These are phyloP conservation scores for Cryptomyrus ogoouensis DNA, from an alignment of 2,113 vertebrate species.

Conservation along the genomic window DNA sequence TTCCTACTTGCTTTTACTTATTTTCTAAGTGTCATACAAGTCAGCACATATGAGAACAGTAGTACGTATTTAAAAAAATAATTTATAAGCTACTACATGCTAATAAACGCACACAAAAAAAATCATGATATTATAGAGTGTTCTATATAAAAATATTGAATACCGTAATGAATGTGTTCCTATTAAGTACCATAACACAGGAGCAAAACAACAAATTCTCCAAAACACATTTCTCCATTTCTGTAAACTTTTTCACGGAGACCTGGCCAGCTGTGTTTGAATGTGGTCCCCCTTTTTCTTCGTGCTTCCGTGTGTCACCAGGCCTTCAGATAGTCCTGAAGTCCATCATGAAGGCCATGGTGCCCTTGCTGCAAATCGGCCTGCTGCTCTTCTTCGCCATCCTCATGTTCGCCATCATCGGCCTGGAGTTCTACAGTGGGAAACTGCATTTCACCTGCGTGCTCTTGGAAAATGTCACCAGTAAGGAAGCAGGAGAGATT, in stretches of 20 bases:
- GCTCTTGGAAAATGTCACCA: conserved; percentile 44
- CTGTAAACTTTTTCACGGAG: not conserved
- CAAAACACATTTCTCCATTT: not conserved
- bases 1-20: not conserved
- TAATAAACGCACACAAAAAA: not conserved
- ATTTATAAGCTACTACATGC: not conserved
- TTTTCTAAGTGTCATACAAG: not conserved
- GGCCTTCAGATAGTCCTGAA: conserved; percentile 96
- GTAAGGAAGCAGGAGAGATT: conserved; percentile 24
- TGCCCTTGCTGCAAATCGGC: conserved; percentile 94
- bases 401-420: conserved; percentile 98
- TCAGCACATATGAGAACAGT: not conserved
- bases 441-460: conserved; percentile 84
- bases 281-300: conserved; percentile 10
- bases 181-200: not conserved
- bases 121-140: not conserved
- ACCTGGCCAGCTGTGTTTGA: not conserved
- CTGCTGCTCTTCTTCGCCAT: conserved; percentile 96
- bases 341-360: conserved; percentile 99
- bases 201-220: not conserved
- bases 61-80: not conserved
- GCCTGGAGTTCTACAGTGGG: conserved; percentile 95
- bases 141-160: not conserved
- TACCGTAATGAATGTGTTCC: not conserved
- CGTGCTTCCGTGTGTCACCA: conserved; percentile 39